Conservation (phyloP, 2,797 vertebrate genomes). For the Phataginus tricuspis region DNA sequence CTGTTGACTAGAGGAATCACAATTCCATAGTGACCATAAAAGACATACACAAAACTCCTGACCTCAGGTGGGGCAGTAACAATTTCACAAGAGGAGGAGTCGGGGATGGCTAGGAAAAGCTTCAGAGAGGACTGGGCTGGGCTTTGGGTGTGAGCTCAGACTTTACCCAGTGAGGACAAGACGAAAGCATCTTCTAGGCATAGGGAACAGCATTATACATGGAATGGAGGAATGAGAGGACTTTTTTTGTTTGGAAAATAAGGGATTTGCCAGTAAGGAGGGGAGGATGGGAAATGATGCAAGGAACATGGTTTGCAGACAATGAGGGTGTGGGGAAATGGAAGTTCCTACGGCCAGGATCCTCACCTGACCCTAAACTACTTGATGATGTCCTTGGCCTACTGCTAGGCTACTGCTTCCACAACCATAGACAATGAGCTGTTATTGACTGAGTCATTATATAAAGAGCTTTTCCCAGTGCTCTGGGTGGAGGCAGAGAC, state of each 20-base stretch:
- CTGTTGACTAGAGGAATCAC: background rate
- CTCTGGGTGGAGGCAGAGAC: no score
- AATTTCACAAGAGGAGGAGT: background rate
- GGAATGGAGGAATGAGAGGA: background rate
- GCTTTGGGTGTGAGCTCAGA: background rate
- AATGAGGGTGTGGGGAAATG: background rate
- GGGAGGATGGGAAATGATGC: background rate
- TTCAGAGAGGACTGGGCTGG: background rate
- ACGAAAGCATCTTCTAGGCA: background rate
- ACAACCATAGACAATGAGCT: no score
- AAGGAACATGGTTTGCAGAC: background rate
- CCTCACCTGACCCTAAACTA: no score
- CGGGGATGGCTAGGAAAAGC: background rate
- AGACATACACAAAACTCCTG: background rate
- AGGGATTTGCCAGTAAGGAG: background rate
- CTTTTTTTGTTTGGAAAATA: background rate
- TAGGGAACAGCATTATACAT: background rate
- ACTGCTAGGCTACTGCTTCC: no score
- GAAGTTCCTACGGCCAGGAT: no score
- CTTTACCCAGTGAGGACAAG: background rate
- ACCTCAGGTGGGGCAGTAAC: background rate
- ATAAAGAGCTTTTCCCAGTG: no score
- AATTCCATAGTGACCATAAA: background rate
- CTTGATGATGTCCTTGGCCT: no score
- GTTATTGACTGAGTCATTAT: no score